phyloP scores from a whole-genome alignment of 2,113 vertebrate genomes.

The Apus apus region DNA sequence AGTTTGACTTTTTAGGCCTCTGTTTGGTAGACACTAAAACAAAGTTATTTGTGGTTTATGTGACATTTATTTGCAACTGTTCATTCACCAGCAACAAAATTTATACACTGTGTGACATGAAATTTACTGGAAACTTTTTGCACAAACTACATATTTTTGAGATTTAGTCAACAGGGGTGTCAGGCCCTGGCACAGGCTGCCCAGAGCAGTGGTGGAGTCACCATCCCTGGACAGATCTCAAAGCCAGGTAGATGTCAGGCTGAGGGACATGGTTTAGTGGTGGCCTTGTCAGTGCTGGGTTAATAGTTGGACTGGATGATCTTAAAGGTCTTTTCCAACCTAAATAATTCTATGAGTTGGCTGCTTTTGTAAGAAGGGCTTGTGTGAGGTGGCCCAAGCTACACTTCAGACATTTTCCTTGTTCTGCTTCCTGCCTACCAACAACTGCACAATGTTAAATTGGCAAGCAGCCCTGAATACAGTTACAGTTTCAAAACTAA shows the following conservation, averaged over 20 bases:
- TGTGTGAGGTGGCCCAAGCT: not conserved
- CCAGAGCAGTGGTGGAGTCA: too few relatives aligned
- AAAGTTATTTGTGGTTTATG: not conserved
- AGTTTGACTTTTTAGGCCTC: conserved; percentile 59
- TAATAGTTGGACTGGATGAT: too few relatives aligned
- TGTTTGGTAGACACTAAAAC: conserved; percentile 75
- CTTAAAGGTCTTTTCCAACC: too few relatives aligned
- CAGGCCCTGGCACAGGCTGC: too few relatives aligned
- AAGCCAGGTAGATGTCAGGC: too few relatives aligned
- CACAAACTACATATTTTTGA: not conserved
- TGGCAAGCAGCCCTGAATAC: not conserved
- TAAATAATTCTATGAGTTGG: too few relatives aligned
- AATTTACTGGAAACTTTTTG: not conserved
- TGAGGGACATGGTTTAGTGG: too few relatives aligned
- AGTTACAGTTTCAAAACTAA: not conserved
- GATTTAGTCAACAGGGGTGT: not conserved
- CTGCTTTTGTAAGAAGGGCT: not conserved
- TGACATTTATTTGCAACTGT: not conserved
- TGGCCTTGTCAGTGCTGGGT: too few relatives aligned
- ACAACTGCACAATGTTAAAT: not conserved
- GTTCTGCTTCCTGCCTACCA: not conserved
- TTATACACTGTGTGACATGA: not conserved
- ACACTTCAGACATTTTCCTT: not conserved
- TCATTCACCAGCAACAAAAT: not conserved
- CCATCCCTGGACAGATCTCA: too few relatives aligned